Conservation (phyloP, 2,113 vertebrate genomes). For the Hippocampus barbouri region DNA sequence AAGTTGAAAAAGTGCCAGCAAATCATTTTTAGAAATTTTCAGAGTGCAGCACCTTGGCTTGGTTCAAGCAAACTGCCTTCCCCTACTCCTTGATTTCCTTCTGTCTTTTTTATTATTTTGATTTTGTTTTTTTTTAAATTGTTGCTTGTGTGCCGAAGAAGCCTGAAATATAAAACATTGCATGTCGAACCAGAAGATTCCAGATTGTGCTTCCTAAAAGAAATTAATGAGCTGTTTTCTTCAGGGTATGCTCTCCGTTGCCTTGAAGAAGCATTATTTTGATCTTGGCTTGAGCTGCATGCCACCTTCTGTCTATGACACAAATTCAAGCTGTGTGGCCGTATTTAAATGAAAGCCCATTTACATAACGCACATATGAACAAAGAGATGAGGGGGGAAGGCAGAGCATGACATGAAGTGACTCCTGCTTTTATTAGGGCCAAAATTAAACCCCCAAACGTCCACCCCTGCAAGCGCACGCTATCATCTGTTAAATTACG, state of each 20-base stretch:
- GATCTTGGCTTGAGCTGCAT: conserved; percentile 56
- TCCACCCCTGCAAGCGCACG: conserved; percentile 22
- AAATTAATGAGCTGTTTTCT: conserved; percentile 70
- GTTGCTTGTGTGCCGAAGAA: conserved; percentile 57
- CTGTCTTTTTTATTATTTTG: background rate
- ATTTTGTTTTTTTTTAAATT: conserved; percentile 22
- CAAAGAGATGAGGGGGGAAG: conserved; percentile 25
- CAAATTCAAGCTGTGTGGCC: conserved; percentile 40
- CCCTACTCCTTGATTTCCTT: conserved; percentile 41
- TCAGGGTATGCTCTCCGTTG: conserved; percentile 61
- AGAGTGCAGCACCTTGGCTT: conserved; percentile 1
- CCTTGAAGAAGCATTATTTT: conserved; percentile 60
- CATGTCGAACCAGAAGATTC: conserved; percentile 68
- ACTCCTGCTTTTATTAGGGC: conserved; percentile 32
- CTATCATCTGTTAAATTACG: conserved; percentile 54
- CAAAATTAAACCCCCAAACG: conserved; percentile 30
- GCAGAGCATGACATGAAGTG: conserved; percentile 35
- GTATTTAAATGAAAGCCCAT: conserved; percentile 55
- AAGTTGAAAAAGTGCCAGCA: conserved; percentile 44
- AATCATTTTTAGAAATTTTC: conserved; percentile 53
- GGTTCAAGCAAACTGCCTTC: conserved; percentile 17
- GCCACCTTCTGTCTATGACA: conserved; percentile 43
- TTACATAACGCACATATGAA: conserved; percentile 49
- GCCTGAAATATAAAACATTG: conserved; percentile 71
- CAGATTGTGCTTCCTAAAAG: conserved; percentile 70